Conservation (phyloP, 1,140 invertebrate genomes). For the Lasioglossum albipes region DNA sequence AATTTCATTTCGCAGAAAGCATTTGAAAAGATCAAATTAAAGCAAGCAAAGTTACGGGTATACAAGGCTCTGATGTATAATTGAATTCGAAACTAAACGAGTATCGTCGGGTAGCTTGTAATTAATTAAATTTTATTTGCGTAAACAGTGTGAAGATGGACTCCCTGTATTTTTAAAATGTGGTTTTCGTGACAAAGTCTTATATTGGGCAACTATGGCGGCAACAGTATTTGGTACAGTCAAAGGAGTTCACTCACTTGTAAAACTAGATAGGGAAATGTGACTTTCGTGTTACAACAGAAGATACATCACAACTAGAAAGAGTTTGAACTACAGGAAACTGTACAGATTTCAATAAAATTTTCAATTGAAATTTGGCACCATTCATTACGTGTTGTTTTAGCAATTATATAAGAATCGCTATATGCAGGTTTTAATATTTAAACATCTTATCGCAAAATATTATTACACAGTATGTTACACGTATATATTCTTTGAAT, state of each 20-base stretch:
- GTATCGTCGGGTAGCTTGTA: background rate
- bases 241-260: background rate
- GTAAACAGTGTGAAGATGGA: conserved; percentile 80
- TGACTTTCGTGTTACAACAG: background rate
- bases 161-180: conserved; percentile 83
- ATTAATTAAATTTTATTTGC: conserved; percentile 38
- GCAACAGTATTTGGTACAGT: background rate
- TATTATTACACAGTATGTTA: conserved; percentile 64
- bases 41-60: conserved; percentile 67
- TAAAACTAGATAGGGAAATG: background rate
- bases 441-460: conserved; percentile 64
- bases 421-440: conserved; percentile 32
- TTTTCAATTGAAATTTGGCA: background rate
- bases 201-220: conserved; percentile 79
- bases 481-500: conserved; percentile 46
- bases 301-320: conserved; percentile 18
- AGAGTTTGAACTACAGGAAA: background rate
- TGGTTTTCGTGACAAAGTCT: conserved; percentile 81
- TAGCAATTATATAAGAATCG: conserved; percentile 13
- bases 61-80: conserved; percentile 8
- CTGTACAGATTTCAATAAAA: background rate
- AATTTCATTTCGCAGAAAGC: conserved; percentile 1
- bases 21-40: conserved; percentile 63
- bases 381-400: conserved; percentile 7
- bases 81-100: background rate